A percentile compares a stretch with the other conserved stretches of the same genome.
Evolutionary conservation across 2,888 invertebrate genomes (phyloP).

Genomic region (Desoria tigrina): DNA sequence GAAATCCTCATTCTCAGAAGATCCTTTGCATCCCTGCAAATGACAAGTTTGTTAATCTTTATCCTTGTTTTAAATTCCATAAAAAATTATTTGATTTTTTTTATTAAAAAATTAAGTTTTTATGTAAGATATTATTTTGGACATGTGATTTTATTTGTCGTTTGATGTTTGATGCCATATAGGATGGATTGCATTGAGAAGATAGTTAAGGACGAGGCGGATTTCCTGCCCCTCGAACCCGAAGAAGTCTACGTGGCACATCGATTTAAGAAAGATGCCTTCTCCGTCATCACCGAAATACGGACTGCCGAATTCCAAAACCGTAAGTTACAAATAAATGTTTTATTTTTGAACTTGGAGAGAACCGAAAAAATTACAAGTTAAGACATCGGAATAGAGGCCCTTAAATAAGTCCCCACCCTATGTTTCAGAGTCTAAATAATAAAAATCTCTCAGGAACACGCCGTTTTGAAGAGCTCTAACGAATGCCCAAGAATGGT

Average conservation of each 20-base stretch:
- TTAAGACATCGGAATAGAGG: too few relatives aligned
- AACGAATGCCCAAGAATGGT: too few relatives aligned
- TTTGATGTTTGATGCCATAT: too few relatives aligned
- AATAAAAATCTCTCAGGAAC: too few relatives aligned
- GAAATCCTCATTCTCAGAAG: conserved; percentile 24
- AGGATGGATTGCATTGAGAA: conserved; percentile 48
- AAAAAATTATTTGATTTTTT: not conserved
- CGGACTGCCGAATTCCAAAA: conserved; percentile 31
- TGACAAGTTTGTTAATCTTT: conserved; percentile 37
- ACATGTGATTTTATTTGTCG: not conserved
- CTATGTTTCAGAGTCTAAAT: too few relatives aligned
- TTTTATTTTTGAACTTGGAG: not conserved
- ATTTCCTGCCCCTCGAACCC: conserved; percentile 45
- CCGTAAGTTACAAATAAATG: not conserved
- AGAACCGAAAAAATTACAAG: too few relatives aligned
- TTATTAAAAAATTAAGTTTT: too few relatives aligned
- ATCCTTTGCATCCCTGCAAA: conserved; percentile 39
- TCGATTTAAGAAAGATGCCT: conserved; percentile 34
- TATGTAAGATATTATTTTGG: not conserved
- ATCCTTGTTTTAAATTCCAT: conserved; percentile 3
- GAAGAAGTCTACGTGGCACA: conserved; percentile 49
- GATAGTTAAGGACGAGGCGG: conserved; percentile 44
- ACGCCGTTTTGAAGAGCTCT: too few relatives aligned
- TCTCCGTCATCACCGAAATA: conserved; percentile 41
- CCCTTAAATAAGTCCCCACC: too few relatives aligned